Evolutionary conservation across 2,888 invertebrate genomes (phyloP), one percentile per base, ranked within the genome.

Genomic region (Xanthia togata): DNA sequence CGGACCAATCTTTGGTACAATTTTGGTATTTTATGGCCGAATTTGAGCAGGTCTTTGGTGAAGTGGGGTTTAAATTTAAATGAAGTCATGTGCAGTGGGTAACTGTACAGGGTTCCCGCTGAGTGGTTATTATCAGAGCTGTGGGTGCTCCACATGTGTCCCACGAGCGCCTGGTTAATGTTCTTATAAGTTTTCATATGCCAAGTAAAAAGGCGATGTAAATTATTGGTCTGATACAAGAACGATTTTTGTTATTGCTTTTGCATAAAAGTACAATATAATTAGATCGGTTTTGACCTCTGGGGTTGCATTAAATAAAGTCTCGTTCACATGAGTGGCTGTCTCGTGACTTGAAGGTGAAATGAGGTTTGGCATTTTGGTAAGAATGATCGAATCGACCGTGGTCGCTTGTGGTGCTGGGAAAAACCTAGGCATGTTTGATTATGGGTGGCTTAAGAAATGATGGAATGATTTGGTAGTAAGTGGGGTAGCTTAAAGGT

Each of bases 71-170:
- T 71, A 77, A 47, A 73, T 72, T 76, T 55, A 81, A 78, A 78
- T 65, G 31, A 38, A 73, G 62, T 67, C 41, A 35, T 79, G 23
- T 26, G 20, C 44, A 44, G 67, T 59, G 20, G 9, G 53, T 85
- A 81, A 75, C 73, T 75, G 76, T 83, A 67, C 59, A 73, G n/a
- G 70, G 1, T 31, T 60, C 79, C 77, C 60, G 68, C 73, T 72
- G 77, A 76, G 79, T 77, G 64, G 53, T 62, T 71, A 76, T 79
- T 82, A 84, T 87, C 64, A 31, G 59, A 47, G n/a, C 20, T 73
- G 73, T 73, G 38, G 59, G 81, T 76, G 73, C 67, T 4, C 38
- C 59, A 62, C 68, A 78, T 63, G 44, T 78, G 67, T 67, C 20
- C 64, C 50, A 63, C 8, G 53, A 63, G 60, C 0, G 38, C n/a